Base-by-base conservation (phyloP, 2,113 vertebrate genomes). In the Deroptyus accipitrinus region DNA sequence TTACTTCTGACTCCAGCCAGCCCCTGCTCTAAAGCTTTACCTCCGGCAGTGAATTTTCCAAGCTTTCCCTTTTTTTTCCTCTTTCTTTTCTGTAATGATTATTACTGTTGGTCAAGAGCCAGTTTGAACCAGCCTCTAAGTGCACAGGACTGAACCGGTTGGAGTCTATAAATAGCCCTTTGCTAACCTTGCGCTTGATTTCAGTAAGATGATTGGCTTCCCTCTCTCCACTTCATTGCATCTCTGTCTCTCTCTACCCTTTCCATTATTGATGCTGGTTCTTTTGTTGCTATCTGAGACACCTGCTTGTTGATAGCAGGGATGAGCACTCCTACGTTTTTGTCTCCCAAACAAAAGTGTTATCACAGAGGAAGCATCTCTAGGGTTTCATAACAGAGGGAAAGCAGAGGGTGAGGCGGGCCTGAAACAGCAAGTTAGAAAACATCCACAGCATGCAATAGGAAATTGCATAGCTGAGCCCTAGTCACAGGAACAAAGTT, bases 1-100 rank as follows among this genome's bases (percentile, higher is more conserved):
- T 97, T 97, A 97, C 78, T 93, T 94, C 95, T 96, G 92, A 87
- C 82, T 96, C 90, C 68, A 92, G 92, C 93, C 94, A 95, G 95
- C 86, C 88, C 70, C 23, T 3, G 86, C 94, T 96, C 94, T 89
- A 85, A 94, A 94, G 94, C 92, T 95, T 96, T 96, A 96, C 97
- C 96, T 96, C 96, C 61, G 77, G 96, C 97, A 85, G 82, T 49
- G 91, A 94, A 81, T 75, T 83, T 64, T 85, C 94, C 82, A 74
- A 90, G 79, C 93, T 95, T 95, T 95, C 92, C 68, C 79, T 95
- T 90, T 91, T 61, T 78, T 55, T 5, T 15, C 55, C 55, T 35
- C 28, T 24, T 69, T 83, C 74, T 88, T 64, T 83, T 85, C 59
- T 42, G 76, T 90, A 91, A 91, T 73, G 72, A 96, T 95, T 92